phyloP scores from a whole-genome alignment of 2,888 invertebrate genomes.

The Folsomia candida region DNA sequence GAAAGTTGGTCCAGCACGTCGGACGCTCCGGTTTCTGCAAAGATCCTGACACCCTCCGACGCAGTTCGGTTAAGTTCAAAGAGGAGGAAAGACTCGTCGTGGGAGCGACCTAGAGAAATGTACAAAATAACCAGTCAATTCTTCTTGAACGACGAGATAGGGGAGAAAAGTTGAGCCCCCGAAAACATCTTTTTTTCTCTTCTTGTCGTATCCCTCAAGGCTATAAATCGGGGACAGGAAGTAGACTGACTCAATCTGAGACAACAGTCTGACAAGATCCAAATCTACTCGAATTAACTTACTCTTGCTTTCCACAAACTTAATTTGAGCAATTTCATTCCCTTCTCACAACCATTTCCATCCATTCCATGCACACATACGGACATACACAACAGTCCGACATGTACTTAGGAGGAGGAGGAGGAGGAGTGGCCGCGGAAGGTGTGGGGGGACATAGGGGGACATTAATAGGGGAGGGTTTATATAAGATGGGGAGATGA shows the following conservation, averaged over 20 bases:
- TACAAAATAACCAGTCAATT: not conserved
- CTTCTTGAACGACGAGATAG: not conserved
- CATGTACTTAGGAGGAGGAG: too few relatives aligned
- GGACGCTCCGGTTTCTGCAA: constrained; percentile 71
- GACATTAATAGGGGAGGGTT: too few relatives aligned
- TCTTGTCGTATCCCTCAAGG: not conserved
- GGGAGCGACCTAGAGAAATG: constrained; percentile 79
- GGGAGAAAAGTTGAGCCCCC: not conserved
- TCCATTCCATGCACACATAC: too few relatives aligned
- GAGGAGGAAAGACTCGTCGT: constrained; percentile 74
- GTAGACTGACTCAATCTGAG: not conserved
- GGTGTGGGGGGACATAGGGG: too few relatives aligned
- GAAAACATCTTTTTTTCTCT: too few relatives aligned
- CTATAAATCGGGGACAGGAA: not conserved
- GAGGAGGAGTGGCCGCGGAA: too few relatives aligned
- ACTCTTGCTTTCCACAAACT: not conserved
- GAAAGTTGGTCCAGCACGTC: constrained; percentile 67
- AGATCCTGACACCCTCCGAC: constrained; percentile 72
- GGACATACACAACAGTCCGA: too few relatives aligned
- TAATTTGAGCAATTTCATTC: not conserved
- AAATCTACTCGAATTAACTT: not conserved
- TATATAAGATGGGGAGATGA: too few relatives aligned
- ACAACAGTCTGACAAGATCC: not conserved
- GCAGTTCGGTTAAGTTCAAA: constrained; percentile 78
- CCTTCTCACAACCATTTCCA: not conserved